Evolutionary conservation across 2,797 vertebrate genomes (phyloP), one percentile per base, ranked within the genome.

Genomic region (Cryptoblepharus egeriae): DNA sequence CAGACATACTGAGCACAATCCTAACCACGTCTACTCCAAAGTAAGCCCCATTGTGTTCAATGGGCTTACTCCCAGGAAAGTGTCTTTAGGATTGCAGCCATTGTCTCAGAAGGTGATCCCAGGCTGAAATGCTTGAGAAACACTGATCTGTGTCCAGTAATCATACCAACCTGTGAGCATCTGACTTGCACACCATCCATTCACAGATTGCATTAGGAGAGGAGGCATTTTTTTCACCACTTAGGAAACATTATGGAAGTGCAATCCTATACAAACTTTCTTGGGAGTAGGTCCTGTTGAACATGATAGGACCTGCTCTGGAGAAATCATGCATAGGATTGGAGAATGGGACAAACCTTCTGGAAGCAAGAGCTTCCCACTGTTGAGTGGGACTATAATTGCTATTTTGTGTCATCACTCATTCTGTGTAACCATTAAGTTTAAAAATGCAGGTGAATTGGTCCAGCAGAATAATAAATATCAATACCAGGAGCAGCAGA

Each of bases 381-480:
- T 39, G 64, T 68, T n/a, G 16, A 69, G 77, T 24, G 28, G 24
- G 60, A 24, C 10, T 39, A 57, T 68, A 32, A 67, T 67, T 12
- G 20, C 35, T 78, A 55, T 76, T 82, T 77, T 39, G 3, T 30
- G 30, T 63, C 24, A 28, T 77, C 42, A 35, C 28, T 67, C 72
- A 77, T 22, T 28, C 20, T 61, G 49, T 69, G 12, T 45, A 76
- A 52, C 18, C 58, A 71, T 30, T n/a, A 18, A 77, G 32, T 75
- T 84, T 87, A 83, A 73, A 64, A 82, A 81, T 57, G 26, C 76
- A 70, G 57, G 39, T 83, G 55, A 82, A 64, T 88, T 37, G 3
- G 24, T 75, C 57, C 32, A 90, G 78, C 85, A 83, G 58, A 87
- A 65, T 82, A 85, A 80, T 88, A 77, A 9, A 72, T 87, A 81